Evolutionary conservation across 2,888 invertebrate species (phyloP).

Genomic region (Herminia tarsipennalis): DNA sequence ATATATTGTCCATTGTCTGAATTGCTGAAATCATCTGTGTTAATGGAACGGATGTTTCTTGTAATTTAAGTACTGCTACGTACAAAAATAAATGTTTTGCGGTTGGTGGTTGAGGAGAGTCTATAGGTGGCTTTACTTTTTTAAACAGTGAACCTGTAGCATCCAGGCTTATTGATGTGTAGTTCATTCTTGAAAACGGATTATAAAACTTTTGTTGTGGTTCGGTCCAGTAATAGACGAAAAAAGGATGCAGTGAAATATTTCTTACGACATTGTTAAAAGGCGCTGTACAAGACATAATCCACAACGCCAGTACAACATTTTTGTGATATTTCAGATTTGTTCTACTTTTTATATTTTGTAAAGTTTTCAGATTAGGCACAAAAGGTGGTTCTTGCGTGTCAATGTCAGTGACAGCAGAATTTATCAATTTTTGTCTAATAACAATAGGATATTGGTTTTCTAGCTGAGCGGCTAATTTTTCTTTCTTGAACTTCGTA

Average conservation of each 20-base stretch:
- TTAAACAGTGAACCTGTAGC: slow-evolving; percentile 15
- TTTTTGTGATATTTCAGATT: slow-evolving; percentile 14
- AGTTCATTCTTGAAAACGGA: slow-evolving; percentile 7
- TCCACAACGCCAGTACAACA: slow-evolving; percentile 17
- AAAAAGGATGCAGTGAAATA: slow-evolving; percentile 13
- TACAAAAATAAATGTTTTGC: slow-evolving; percentile 16
- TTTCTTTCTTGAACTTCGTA: slow-evolving; percentile 11
- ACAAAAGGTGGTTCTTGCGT: slow-evolving; percentile 13
- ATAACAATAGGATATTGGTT: slow-evolving; percentile 16
- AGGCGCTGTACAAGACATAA: slow-evolving; percentile 7
- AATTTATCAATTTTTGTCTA: slow-evolving; percentile 14
- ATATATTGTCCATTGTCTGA: slow-evolving; percentile 10
- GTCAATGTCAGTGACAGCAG: slow-evolving; percentile 6
- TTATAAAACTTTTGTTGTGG: slow-evolving; percentile 8
- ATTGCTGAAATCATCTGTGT: slow-evolving; percentile 16
- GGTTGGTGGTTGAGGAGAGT: slow-evolving; percentile 2
- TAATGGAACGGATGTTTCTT: background rate
- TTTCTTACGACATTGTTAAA: slow-evolving; percentile 3
- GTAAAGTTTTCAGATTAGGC: slow-evolving; percentile 13
- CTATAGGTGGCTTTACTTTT: slow-evolving; percentile 13
- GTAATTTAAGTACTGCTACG: too few species aligned
- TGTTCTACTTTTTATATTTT: slow-evolving; percentile 11
- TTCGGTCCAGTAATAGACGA: slow-evolving; percentile 15
- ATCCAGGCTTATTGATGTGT: slow-evolving; percentile 11
- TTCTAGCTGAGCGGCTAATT: slow-evolving; percentile 13